Evolutionary conservation across 2,888 invertebrate species (phyloP).

Genomic region (Eumacrocentrus americanus): DNA sequence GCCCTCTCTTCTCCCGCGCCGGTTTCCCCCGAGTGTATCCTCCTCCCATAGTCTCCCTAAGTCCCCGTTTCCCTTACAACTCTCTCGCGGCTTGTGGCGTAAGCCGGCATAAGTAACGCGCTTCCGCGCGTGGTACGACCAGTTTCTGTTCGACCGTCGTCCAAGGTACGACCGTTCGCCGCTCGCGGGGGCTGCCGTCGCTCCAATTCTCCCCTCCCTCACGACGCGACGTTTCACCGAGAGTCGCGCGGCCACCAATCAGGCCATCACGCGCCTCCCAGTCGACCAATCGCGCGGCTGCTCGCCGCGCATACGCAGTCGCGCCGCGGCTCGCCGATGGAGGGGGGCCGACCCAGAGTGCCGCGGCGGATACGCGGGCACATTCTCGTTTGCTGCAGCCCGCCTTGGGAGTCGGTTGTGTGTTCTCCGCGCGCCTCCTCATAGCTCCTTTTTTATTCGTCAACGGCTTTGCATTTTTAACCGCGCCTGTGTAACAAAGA

Average conservation of each 20-base stretch:
- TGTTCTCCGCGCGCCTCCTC: slow-evolving; percentile 37
- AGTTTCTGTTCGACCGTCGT: slow-evolving; percentile 52
- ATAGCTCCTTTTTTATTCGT: slow-evolving; percentile 9
- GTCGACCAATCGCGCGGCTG: slow-evolving; percentile 29
- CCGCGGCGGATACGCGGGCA: slow-evolving; percentile 53
- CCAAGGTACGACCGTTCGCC: slow-evolving; percentile 25
- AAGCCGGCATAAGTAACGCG: slow-evolving; percentile 52
- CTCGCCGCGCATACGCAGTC: slow-evolving; percentile 45
- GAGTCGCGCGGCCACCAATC: slow-evolving; percentile 19
- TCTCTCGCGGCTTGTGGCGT: slow-evolving; percentile 3
- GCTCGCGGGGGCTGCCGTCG: slow-evolving; percentile 26
- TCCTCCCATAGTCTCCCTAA: not conserved
- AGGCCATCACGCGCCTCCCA: slow-evolving; percentile 31
- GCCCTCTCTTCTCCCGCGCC: slow-evolving; percentile 3
- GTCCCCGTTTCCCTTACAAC: slow-evolving; percentile 6
- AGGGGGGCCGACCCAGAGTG: slow-evolving; percentile 52
- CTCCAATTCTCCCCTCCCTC: slow-evolving; percentile 18
- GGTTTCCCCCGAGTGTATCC: not conserved
- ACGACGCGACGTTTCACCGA: not conserved
- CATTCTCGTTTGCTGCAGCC: slow-evolving; percentile 58
- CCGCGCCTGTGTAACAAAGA: not conserved
- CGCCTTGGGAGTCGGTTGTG: slow-evolving; percentile 55
- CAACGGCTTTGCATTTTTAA: slow-evolving; percentile 1
- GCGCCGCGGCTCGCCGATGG: slow-evolving; percentile 35
- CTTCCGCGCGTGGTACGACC: slow-evolving; percentile 49